Base-by-base conservation (phyloP, 2,113 vertebrate genomes). In the Pelmatolapia mariae region DNA sequence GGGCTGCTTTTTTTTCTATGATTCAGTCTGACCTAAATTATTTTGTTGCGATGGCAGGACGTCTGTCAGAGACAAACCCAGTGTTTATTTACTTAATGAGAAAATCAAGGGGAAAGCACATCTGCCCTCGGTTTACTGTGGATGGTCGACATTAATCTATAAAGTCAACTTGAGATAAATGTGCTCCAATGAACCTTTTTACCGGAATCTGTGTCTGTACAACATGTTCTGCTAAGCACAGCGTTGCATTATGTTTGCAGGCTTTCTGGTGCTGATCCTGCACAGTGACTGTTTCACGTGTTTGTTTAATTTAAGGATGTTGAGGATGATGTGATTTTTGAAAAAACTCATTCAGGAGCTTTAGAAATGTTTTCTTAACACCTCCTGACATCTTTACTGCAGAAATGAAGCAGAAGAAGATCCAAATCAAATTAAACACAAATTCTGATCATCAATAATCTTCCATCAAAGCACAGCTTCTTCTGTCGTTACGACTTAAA, bases 201-300 rank as follows among this genome's bases (percentile, higher is more conserved):
- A 66, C 33, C 0, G 0, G 61, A 66, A 66, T 13, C 6, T 38
- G 18, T 12, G 59, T n/a, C 1, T 24, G 36, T 6, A 15, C 36
- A 24, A 71, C 63, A 68, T 1, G 66, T 22, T 22, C 36, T 24
- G 63, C 36, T 40, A 1, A 40, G 36, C 19, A 15, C 19, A 40
- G 36, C 12, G 7, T 40, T 71, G 63, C 63, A 5, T 1, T 0
- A 40, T 68, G n/a, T 40, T 73, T 45, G 40, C 13, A 73, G 68
- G 22, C 13, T 45, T 73, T 26, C 8, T 43, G 33, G 19, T 38
- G 33, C 33, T 38, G 38, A 71, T 24, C 7, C n/a, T 40, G 36
- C 66, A 71, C 22, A 45, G 13, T 7, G 66, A 71, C 66, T 71
- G 22, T 43, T 71, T 71, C 16, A 47, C 15, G 0, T 0, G 0